Evolutionary conservation across 2,888 invertebrate genomes (phyloP), one percentile per base, ranked within the genome.

Genomic region (Nomada fucata): DNA sequence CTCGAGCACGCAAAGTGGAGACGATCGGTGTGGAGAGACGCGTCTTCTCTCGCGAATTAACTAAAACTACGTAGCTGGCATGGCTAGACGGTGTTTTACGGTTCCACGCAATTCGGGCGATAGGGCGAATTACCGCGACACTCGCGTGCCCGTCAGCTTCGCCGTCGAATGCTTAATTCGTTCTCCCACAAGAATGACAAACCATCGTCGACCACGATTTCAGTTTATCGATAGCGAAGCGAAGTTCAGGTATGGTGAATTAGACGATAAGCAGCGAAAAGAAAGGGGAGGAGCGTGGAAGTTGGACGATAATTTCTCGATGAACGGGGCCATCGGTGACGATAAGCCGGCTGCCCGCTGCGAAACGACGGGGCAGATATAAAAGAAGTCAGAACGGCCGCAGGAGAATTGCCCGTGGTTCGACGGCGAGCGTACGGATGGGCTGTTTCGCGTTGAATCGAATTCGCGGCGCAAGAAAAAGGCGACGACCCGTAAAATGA

Each of bases 31-130:
- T 52, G 42, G 74, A 68, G 77, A 78, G 80, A 67, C 63, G 74
- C 63, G 75, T 80, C 85, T 88, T 84, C 85, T 75, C 82, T 63
- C 77, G 86, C 88, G 87, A 89, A 92, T 91, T 91, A 89, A 88
- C 89, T 88, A 86, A 90, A 89, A 89, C 89, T 83, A 79, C 65
- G 80, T 79, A 68, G 61, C 83, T 80, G 63, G 67, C 15, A 70
- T 68, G 88, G 84, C 90, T 88, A 90, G 90, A 91, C 91, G 61
- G 42, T 90, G 91, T 91, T 91, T 91, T 91, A 89, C 87, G 79
- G 81, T 75, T 74, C 53, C 71, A 63, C 55, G 78, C 79, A 83
- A 79, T 79, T 69, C 75, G 79, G 73, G 79, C 79, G 76, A 84
- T 83, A 82, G 82, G 57, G 53, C 75, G 57, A 82, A 79, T 84